A percentile compares a stretch with the other conserved stretches of the same genome.
phyloP scores from a whole-genome alignment of 1,140 invertebrate genomes.

The Nomia melanderi region DNA sequence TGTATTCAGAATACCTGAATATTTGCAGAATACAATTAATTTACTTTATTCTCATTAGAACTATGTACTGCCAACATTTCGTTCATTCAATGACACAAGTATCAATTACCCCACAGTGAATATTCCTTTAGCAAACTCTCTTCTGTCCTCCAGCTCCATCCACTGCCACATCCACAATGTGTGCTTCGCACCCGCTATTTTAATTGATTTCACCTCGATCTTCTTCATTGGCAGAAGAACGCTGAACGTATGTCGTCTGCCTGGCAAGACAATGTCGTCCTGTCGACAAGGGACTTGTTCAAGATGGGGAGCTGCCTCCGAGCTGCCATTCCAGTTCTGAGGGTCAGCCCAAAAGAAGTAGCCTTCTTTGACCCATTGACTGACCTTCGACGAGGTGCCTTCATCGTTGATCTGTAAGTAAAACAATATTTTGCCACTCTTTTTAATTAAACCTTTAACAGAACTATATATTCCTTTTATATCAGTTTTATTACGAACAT shows the following conservation, averaged over 20 bases:
- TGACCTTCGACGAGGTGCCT: slow-evolving; percentile 27
- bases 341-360: slow-evolving; percentile 76
- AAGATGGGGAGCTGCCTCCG: slow-evolving; percentile 73
- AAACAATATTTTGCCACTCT: too few species aligned
- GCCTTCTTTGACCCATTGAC: slow-evolving; percentile 65
- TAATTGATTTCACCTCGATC: slow-evolving; percentile 66
- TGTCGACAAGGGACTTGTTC: slow-evolving; percentile 73
- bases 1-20: slow-evolving; percentile 63
- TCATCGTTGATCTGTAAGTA: slow-evolving; percentile 56
- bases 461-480: too few species aligned
- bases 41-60: background rate
- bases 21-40: background rate
- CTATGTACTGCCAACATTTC: too few species aligned
- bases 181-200: slow-evolving; percentile 50
- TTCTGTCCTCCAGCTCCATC: slow-evolving; percentile 45
- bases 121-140: slow-evolving; percentile 66
- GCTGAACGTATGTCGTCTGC: slow-evolving; percentile 63
- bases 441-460: too few species aligned
- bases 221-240: slow-evolving; percentile 64
- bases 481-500: too few species aligned
- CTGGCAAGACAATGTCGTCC: slow-evolving; percentile 72
- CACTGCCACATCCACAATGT: slow-evolving; percentile 66
- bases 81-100: too few species aligned
- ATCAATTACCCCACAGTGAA: slow-evolving; percentile 61
- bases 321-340: slow-evolving; percentile 72